Conservation (phyloP, 1,140 invertebrate genomes). For the Diuraphis noxia region DNA sequence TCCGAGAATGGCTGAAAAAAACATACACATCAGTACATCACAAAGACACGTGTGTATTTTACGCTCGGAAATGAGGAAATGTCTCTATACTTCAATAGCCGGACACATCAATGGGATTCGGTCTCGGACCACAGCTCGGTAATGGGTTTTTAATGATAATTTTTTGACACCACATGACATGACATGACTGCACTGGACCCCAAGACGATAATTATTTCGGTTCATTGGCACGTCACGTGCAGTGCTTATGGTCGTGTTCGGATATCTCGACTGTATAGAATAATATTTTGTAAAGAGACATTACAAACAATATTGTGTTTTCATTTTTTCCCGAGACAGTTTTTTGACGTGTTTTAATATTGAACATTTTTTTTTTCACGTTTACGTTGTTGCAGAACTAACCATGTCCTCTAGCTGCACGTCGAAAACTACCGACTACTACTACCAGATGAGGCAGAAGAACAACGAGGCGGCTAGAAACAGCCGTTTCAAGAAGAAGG, state of each 20-base stretch:
- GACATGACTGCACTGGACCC: not conserved
- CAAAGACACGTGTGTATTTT: not conserved
- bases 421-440: conserved; percentile 29
- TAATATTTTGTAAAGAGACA: not conserved
- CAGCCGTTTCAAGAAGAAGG: conserved; percentile 52
- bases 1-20: not conserved
- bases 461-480: conserved; percentile 48
- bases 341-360: not conserved
- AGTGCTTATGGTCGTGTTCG: not conserved
- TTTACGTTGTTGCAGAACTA: not conserved
- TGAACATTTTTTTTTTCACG: not conserved
- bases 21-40: too few species aligned
- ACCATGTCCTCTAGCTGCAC: conserved; percentile 17
- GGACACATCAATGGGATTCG: not conserved
- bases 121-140: not conserved
- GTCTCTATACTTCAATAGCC: not conserved
- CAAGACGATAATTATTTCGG: conserved; percentile 8
- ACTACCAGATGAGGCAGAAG: conserved; percentile 47
- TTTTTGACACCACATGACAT: not conserved
- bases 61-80: not conserved
- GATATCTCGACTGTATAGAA: not conserved
- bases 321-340: not conserved
- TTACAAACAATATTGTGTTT: not conserved
- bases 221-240: conserved; percentile 14
- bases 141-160: conserved; percentile 9